Base-by-base conservation (phyloP, 1,140 invertebrate species). In the Habropoda laboriosa region DNA sequence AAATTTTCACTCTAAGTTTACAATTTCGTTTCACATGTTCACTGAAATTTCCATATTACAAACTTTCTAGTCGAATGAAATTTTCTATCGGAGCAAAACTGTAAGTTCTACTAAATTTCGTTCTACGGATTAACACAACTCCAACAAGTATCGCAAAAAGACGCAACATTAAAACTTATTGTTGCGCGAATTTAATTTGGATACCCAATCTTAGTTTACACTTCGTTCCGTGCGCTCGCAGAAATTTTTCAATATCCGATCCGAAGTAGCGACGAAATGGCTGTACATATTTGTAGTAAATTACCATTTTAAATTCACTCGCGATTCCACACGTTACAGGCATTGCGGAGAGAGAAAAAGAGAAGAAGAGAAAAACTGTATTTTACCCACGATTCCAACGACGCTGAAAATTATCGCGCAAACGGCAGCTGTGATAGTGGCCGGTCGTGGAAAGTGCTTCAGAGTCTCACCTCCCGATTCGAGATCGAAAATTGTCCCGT, bases 401-500 rank as follows among this genome's bases (percentile, higher is more conserved):
- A 96, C 90, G 88, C 95, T 96, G 93, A 97, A 97, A 57, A 97
- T 90, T 82, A 96, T 95, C 61, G 96, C 96, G 90, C 96, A 96
- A 64, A 94, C 92, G 24, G 96, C 96, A 13, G 96, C 97, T 83
- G 96, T 93, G 79, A 97, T 94, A 16, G 96, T 97, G 30, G 96
- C 95, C 68, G 94, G 94, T 83, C 95, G 93, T n/a, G 96, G 95
- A 92, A 90, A 92, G 38, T 88, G 83, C 58, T 82, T 87, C 66
- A 86, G 80, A 47, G 71, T 63, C 67, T 51, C 86, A 47, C 71
- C 61, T 55, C 53, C 81, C 12, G 78, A 63, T 13, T 42, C 32
- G 30, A 86, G 60, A 35, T 60, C 42, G 42, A 87, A 63, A 42
- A 84, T 75, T 16, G 86, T 88, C 3, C 70, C 60, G 30, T 89